Evolutionary conservation across 2,113 vertebrate genomes (phyloP), one percentile per base, ranked within the genome.

Genomic region (Pithys albifrons): DNA sequence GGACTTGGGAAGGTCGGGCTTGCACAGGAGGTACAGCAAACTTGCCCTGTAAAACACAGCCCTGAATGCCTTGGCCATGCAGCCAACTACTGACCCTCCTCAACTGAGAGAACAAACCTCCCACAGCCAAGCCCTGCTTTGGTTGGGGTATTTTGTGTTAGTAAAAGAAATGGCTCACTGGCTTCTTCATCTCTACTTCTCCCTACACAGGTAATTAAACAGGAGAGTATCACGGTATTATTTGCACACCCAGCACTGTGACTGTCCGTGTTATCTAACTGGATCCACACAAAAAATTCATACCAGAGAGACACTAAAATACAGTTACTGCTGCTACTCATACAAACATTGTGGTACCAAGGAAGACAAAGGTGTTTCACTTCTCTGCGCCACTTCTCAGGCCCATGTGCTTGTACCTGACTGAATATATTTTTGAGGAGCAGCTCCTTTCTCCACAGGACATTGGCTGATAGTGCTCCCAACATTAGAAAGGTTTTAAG

Each of bases 281-380:
- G 48, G 69, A 89, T 67, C 55, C 43, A 28, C 51, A 19, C 8
- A 62, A 69, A 69, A 29, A 54, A 81, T 89, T 95, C 78, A 61
- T 62, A 73, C 14, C 61, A 62, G 73, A 69, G 9, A 84, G 85
- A 71, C 55, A 49, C 51, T 66, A 67, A 92, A 95, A 88, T 37
- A 85, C 0, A 2, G 18, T 41, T 86, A 37, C 41, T 83, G 61
- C 43, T 82, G 48, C 54, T 72, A 65, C 65, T 93, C 25, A 59
- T 18, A 55, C 27, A 88, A 96, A 87, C 66, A 77, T 87, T 96
- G 85, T 74, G 37, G 37, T 86, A 61, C 35, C 90, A 84, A 96
- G 70, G 67, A 97, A 83, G 12, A 88, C 91, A 78, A 92, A 91
- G 35, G 17, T 48, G 9, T 72, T 95, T 78, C 45, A 58, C 45